Evolutionary conservation across 2,113 vertebrate species (phyloP).

Genomic region (Hystrix cristata): DNA sequence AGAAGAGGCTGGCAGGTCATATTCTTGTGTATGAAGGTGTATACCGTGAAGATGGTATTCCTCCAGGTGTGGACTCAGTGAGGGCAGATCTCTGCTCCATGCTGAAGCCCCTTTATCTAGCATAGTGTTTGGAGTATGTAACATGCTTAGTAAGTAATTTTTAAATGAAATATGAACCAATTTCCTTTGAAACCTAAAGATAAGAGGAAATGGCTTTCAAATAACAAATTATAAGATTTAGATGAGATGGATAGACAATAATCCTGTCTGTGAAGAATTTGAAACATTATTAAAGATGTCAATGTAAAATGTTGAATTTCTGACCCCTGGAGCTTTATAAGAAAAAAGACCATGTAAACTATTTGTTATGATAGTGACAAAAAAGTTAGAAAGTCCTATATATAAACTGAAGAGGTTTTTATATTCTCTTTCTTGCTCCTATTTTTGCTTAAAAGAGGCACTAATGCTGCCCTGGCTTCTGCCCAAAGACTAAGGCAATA

Average conservation of each 20-base stretch:
- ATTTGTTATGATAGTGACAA: neutral
- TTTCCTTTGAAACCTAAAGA: slow-evolving; percentile 17
- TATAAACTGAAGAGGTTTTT: neutral
- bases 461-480: neutral
- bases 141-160: neutral
- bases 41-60: neutral
- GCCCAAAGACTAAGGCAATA: neutral
- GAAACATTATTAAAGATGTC: neutral
- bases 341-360: neutral
- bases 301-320: neutral
- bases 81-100: neutral
- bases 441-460: slow-evolving; percentile 1
- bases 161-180: neutral
- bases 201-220: neutral
- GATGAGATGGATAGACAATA: neutral
- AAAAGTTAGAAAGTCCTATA: neutral
- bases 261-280: neutral
- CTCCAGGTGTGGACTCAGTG: neutral
- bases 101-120: neutral
- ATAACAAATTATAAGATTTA: neutral
- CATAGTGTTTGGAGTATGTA: neutral
- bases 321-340: neutral
- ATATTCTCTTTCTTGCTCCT: neutral
- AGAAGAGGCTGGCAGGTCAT: neutral
- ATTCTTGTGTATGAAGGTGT: neutral